Evolutionary conservation across 2,113 vertebrate species (phyloP), one percentile per base, ranked within the genome.

Genomic region (Percopsis transmontana): DNA sequence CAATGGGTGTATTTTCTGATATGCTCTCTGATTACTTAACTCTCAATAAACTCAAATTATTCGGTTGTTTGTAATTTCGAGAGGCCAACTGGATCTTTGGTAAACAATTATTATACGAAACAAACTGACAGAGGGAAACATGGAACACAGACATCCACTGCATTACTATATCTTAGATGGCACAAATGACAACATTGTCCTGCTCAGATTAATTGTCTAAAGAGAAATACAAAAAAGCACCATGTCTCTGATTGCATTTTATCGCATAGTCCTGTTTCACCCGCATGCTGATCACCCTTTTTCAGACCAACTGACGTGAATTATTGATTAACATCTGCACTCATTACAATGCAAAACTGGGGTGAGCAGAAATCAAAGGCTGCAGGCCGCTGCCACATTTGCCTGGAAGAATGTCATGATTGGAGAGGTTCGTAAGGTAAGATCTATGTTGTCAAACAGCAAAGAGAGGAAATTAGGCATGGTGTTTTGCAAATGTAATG

Each of bases 271-370:
- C 81, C 70, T 70, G 80, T 91, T 89, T 87, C 84, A 88, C 84
- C 89, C 80, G 88, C 84, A 86, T 68, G 86, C 85, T 91, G 89
- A 89, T 93, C 85, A 88, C 52, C 51, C 71, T 77, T 84, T 70
- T 85, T 68, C 89, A 91, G 86, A 91, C 89, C 86, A 74, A 89
- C 74, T 81, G 85, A 82, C 47, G 74, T 94, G 92, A 93, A 95
- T 95, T 95, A 96, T 91, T 92, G 94, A 96, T 94, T 91, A 89
- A 90, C 90, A 92, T 88, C 89, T 90, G 82, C 81, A 87, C 92
- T 94, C 89, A 78, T 88, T 88, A 93, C 85, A 82, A 85, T 86
- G 91, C 87, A 91, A 91, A 92, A 90, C 89, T 90, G 79, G 90
- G 58, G 80, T 82, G 87, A 84, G 86, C 88, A 83, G 82, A 88